Base-by-base conservation (phyloP, 2,113 vertebrate species). In the Dicentrarchus labrax region DNA sequence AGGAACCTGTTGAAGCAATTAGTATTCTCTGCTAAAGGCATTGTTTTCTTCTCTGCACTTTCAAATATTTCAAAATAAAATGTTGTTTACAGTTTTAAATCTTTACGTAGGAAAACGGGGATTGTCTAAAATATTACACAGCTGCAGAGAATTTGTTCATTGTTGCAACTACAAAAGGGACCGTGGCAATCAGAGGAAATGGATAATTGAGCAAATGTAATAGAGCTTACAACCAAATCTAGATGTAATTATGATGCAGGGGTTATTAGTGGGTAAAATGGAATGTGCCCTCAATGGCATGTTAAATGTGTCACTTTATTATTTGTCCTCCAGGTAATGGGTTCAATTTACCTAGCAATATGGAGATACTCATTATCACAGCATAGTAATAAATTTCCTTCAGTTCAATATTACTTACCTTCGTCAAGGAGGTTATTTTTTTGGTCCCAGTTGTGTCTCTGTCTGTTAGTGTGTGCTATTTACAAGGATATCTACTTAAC, bases 291-390 rank as follows among this genome's bases (percentile, higher is more conserved):
- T 83, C 61, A 54, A 64, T 75, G 56, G 57, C 51, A 82, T 84
- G 68, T 82, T 80, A 85, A 92, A 90, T 84, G 60, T 92, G 71
- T 76, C 54, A 84, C 65, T 85, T 89, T 77, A 91, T 90, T 90
- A 86, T 86, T 82, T 86, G 71, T 88, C 83, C 76, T 81, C 65
- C 48, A 75, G 87, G 74, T 86, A 86, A 90, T 86, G 74, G 73
- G 38, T 80, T 75, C 48, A 89, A 83, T 91, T 81, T 81, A 88
- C 82, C 79, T 38, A 24, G 47, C 67, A 79, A 62, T 65, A 85
- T 71, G 73, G 47, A 83, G 78, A 82, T 65, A 38, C 22, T 86
- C 56, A 56, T 86, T 72, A 87, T 84, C 48, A 10, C 41, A 57
- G 30, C 50, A 68, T 61, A 86, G 65, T 80, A 70, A 85, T 79